These are phyloP conservation scores for Panurus biarmicus DNA, from an alignment of 2,113 vertebrate genomes.

Conservation along the genomic window DNA sequence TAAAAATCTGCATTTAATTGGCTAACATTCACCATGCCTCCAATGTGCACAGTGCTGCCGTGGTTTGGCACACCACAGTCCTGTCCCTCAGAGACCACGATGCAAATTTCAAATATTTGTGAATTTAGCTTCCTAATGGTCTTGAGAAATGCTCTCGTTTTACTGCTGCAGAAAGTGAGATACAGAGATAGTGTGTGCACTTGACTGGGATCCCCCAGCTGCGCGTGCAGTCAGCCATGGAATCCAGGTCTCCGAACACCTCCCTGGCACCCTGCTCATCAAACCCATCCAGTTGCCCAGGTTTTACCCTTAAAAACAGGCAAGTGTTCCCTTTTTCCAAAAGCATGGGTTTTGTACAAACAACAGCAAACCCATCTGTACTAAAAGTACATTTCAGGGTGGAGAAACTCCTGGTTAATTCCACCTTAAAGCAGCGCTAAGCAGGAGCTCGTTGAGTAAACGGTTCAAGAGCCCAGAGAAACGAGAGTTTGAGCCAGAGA, in stretches of 20 bases:
- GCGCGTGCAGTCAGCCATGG: accelerated
- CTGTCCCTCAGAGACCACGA: not conserved
- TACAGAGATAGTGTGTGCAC: not conserved
- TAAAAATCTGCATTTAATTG: slow-evolving; percentile 17
- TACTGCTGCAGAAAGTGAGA: not conserved
- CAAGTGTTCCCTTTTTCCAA: not conserved
- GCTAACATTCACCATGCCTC: not conserved
- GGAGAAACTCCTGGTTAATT: not conserved
- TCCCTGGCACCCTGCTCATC: not conserved
- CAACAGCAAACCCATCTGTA: not conserved
- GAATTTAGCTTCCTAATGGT: not conserved
- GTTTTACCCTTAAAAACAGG: not conserved
- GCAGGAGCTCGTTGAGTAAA: not conserved
- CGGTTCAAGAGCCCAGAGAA: not conserved
- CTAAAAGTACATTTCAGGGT: not conserved
- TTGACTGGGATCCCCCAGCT: not conserved
- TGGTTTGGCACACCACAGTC: not conserved
- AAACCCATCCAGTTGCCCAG: not conserved
- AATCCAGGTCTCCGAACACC: not conserved
- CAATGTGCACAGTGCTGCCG: not conserved
- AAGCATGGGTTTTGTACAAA: not conserved
- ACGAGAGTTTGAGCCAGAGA: not conserved
- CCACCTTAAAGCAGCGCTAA: not conserved
- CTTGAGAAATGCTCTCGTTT: not conserved
- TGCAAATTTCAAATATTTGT: slow-evolving; percentile 28